These are phyloP conservation scores for Eptatretus burgeri DNA, from an alignment of 2,113 vertebrate genomes.

Conservation along the genomic window DNA sequence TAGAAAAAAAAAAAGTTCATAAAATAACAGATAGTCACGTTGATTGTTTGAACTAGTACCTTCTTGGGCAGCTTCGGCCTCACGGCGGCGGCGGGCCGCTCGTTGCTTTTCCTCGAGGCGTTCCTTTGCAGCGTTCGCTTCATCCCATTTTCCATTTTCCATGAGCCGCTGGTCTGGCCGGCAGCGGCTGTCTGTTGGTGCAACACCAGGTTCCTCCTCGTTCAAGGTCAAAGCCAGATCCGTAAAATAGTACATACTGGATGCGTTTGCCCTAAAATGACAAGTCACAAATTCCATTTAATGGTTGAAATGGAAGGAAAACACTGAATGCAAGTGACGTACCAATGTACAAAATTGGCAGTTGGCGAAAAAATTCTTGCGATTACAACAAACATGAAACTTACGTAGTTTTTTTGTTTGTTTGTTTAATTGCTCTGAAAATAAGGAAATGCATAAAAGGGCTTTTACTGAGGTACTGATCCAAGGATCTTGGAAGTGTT, in stretches of 20 bases:
- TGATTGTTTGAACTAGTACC: constrained; percentile 19
- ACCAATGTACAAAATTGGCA: too few relatives aligned
- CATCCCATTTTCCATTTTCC: constrained; percentile 67
- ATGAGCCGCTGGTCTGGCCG: constrained; percentile 63
- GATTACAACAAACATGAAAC: too few relatives aligned
- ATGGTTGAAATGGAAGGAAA: background rate
- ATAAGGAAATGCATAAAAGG: too few relatives aligned
- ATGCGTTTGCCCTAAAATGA: constrained; percentile 38
- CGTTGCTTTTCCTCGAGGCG: constrained; percentile 55
- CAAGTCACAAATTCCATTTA: too few relatives aligned
- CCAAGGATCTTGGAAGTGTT: too few relatives aligned
- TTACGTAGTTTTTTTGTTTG: too few relatives aligned
- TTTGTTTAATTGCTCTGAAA: too few relatives aligned
- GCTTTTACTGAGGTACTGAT: too few relatives aligned
- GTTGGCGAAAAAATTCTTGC: too few relatives aligned
- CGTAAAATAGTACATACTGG: constrained; percentile 88
- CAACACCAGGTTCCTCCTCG: constrained; percentile 33
- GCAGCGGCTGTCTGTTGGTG: constrained; percentile 57
- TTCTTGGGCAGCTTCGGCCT: constrained; percentile 34
- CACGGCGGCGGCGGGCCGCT: constrained; percentile 26
- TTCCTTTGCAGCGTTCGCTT: constrained; percentile 62
- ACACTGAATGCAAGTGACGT: background rate
- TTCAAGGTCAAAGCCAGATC: constrained; percentile 68
- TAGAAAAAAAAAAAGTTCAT: too few relatives aligned
- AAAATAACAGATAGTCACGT: too few relatives aligned